Base-by-base conservation (phyloP, 2,888 invertebrate genomes). In the Drosophila stalkeri region DNA sequence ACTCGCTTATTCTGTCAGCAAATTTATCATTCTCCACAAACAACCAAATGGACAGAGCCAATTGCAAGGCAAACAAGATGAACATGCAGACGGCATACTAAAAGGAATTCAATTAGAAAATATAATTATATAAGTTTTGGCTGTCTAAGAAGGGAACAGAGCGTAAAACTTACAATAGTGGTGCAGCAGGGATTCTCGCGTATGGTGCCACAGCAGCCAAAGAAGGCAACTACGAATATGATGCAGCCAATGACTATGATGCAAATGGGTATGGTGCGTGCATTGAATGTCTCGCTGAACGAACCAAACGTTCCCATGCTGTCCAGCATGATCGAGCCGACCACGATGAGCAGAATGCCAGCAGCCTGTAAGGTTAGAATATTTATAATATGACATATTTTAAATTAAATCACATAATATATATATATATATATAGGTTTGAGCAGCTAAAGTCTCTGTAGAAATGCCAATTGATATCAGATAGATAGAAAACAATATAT, bases 121-220 rank as follows among this genome's bases (percentile, higher is more conserved):
- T 6, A 27, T 27, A 27, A 16, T 54, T 12, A 18, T 9, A 33
- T 39, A 18, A 27, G 11, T 16, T 18, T 33, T 1, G 6, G 2
- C 8, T 16, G 2, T 11, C 16, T 23, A 2, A 0, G 3, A 14
- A 20, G 20, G 4, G 49, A 18, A 12, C 9, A 0, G 2, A 8
- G 12, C 0, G n/a, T 2, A 16, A 1, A 23, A 82, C 95, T 95
- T 94, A 97, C 97, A 86, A 96, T 96, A 91, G 96, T 94, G 60
- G 96, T 95, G 95, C 98, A 97, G 93, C 97, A 97, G 92, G 97
- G 95, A 92, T 96, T 97, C 93, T 98, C 97, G 74, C 96, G 95
- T 76, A 97, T 95, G 5, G 98, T 97, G 60, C 98, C 98, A 90
- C 97, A 98, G 93, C 98, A 98, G 72, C 98, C 98, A 90, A 98